Evolutionary conservation across 2,888 invertebrate genomes (phyloP).

Genomic region (Dichetophora obliterata): DNA sequence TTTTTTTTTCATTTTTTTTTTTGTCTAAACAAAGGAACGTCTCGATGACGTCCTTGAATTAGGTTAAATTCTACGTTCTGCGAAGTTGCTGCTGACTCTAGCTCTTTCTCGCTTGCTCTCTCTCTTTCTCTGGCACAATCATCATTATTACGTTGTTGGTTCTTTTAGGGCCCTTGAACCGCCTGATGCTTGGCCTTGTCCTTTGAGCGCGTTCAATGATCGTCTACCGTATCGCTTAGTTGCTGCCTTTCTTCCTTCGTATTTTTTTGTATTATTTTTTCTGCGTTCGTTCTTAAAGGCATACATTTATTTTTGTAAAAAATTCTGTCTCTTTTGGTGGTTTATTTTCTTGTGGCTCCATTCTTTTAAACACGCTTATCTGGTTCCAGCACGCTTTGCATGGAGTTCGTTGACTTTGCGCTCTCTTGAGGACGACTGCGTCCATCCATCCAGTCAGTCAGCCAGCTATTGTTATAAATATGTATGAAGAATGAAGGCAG

Average conservation of each 20-base stretch:
- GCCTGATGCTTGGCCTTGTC: constrained; percentile 2
- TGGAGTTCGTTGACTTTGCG: constrained; percentile 24
- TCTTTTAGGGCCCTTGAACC: neutral
- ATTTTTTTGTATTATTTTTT: neutral
- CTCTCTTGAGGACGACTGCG: neutral
- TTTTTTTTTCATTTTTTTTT: constrained; percentile 39
- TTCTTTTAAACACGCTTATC: constrained; percentile 3
- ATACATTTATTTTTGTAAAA: neutral
- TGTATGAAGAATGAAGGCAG: too few relatives aligned
- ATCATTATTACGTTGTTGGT: neutral
- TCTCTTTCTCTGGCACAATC: neutral
- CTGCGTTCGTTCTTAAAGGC: neutral
- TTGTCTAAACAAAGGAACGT: constrained; percentile 54
- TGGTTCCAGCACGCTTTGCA: neutral
- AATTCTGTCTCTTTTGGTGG: neutral
- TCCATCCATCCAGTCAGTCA: too few relatives aligned
- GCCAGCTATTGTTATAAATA: too few relatives aligned
- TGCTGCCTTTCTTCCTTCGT: constrained; percentile 21
- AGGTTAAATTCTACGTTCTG: constrained; percentile 58
- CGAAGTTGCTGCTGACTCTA: constrained; percentile 4
- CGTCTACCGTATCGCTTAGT: constrained; percentile 11
- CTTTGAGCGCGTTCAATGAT: constrained; percentile 19
- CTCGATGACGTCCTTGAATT: constrained; percentile 68
- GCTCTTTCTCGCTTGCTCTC: neutral
- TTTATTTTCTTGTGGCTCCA: neutral